A percentile compares a stretch with the other conserved stretches of the same genome.
These are phyloP conservation scores for Menura novaehollandiae DNA, from an alignment of 2,113 vertebrate species.

Conservation along the genomic window DNA sequence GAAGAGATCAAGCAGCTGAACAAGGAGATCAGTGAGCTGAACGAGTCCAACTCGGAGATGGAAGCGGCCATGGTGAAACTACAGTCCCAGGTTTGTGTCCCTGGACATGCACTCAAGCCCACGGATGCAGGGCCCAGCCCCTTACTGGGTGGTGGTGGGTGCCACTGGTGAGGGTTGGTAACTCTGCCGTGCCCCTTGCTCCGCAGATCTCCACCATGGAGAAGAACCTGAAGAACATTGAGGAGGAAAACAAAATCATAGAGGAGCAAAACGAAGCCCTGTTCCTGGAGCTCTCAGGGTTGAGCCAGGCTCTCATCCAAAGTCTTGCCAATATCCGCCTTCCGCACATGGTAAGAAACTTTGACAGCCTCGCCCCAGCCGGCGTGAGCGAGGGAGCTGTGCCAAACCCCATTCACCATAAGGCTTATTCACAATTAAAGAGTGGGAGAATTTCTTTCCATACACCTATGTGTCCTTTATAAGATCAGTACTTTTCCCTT, in stretches of 20 bases:
- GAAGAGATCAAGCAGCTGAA: constrained; percentile 98
- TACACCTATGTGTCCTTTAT: not conserved
- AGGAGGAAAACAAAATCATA: constrained; percentile 97
- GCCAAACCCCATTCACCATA: not conserved
- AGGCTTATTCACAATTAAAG: not conserved
- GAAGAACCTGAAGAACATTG: constrained; percentile 95
- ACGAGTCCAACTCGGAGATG: constrained; percentile 96
- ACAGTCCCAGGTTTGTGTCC: constrained; percentile 89
- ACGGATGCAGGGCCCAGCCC: accelerated
- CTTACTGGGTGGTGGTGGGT: not conserved
- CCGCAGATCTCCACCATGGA: constrained; percentile 95
- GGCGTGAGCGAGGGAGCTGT: accelerated
- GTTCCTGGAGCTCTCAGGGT: constrained; percentile 95
- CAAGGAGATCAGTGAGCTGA: constrained; percentile 96
- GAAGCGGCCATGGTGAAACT: constrained; percentile 96
- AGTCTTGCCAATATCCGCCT: constrained; percentile 97
- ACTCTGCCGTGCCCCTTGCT: not conserved
- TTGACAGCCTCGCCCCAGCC: accelerated
- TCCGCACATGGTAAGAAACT: constrained; percentile 90
- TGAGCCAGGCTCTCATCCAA: constrained; percentile 96
- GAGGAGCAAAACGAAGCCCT: constrained; percentile 98
- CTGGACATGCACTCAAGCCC: accelerated
- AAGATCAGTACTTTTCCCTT: constrained; percentile 7
- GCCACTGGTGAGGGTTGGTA: not conserved
- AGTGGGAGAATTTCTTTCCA: not conserved